Percentiles rank a stretch among this genome's conserved stretches.
Evolutionary conservation across 2,888 invertebrate species (phyloP).

Genomic region (Quadriops clusia): DNA sequence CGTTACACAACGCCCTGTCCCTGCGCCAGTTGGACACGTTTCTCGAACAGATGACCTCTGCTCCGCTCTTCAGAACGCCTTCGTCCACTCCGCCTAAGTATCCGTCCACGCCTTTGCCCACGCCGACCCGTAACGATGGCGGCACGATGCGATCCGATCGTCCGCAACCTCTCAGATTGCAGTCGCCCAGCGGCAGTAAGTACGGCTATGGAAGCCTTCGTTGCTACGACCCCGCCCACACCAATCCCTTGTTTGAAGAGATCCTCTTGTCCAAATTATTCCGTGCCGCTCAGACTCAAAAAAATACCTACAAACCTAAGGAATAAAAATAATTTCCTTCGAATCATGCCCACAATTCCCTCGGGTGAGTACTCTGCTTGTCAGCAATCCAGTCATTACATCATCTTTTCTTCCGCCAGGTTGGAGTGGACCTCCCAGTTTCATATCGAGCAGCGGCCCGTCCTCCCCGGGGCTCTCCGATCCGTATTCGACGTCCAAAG

Average conservation of each 20-base stretch:
- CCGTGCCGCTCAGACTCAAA: too few species aligned
- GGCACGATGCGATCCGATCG: conserved; percentile 8
- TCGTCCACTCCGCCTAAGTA: conserved; percentile 58
- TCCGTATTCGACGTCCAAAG: conserved; percentile 43
- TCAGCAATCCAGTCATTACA: too few species aligned
- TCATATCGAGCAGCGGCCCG: conserved; percentile 67
- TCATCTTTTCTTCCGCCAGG: too few species aligned
- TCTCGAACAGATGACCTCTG: conserved; percentile 72
- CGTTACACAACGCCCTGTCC: conserved; percentile 92
- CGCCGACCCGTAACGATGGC: conserved; percentile 24
- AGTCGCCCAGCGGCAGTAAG: conserved; percentile 42
- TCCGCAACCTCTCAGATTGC: conserved; percentile 32
- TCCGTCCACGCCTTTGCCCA: conserved; percentile 43
- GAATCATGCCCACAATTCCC: too few species aligned
- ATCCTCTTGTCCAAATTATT: too few species aligned
- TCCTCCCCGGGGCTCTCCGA: conserved; percentile 63
- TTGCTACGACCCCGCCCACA: conserved; percentile 1
- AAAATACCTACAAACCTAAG: background rate
- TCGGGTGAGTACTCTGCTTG: too few species aligned
- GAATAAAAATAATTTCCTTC: conserved; percentile 8
- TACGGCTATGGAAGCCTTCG: too few species aligned
- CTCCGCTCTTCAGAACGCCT: conserved; percentile 61
- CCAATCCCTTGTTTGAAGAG: conserved; percentile 1
- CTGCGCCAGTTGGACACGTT: conserved; percentile 83
- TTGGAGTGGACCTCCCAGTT: conserved; percentile 80